A percentile compares a stretch with the other conserved stretches of the same genome.
phyloP scores from a whole-genome alignment of 1,140 invertebrate species.

The Aculops lycopersici region DNA sequence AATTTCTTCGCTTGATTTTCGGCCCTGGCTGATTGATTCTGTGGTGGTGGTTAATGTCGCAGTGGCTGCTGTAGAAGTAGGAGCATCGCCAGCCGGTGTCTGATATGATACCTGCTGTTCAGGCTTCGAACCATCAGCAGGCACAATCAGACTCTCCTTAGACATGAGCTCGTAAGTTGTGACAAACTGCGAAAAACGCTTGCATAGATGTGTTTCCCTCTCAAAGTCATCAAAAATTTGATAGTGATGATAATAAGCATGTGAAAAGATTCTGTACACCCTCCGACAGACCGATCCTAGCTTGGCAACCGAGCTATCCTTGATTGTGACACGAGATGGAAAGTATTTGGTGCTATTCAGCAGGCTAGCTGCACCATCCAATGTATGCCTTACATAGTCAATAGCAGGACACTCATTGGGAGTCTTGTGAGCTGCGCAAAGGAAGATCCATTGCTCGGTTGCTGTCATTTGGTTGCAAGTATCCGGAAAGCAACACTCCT shows the following conservation, averaged over 20 bases:
- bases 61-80: too few relatives aligned
- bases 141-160: slow-evolving; percentile 88
- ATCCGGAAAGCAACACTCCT: slow-evolving; percentile 65
- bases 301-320: slow-evolving; percentile 90
- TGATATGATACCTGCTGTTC: too few relatives aligned
- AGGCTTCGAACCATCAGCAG: slow-evolving; percentile 70
- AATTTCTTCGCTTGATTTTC: too few relatives aligned
- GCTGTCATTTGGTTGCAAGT: slow-evolving; percentile 98
- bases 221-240: slow-evolving; percentile 93
- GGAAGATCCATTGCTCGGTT: slow-evolving; percentile 98
- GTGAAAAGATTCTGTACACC: slow-evolving; percentile 96
- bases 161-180: slow-evolving; percentile 96
- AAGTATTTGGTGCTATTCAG: slow-evolving; percentile 99
- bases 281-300: slow-evolving; percentile 85
- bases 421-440: slow-evolving; percentile 97
- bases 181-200: slow-evolving; percentile 84
- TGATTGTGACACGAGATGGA: slow-evolving; percentile 93
- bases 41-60: too few relatives aligned
- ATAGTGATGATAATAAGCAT: slow-evolving; percentile 93
- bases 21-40: too few relatives aligned
- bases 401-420: slow-evolving; percentile 99
- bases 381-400: slow-evolving; percentile 93
- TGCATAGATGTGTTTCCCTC: slow-evolving; percentile 71
- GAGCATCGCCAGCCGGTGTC: too few relatives aligned
- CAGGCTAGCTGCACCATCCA: slow-evolving; percentile 89